Conservation (phyloP, 2,113 vertebrate genomes). For the Elephas maximus region DNA sequence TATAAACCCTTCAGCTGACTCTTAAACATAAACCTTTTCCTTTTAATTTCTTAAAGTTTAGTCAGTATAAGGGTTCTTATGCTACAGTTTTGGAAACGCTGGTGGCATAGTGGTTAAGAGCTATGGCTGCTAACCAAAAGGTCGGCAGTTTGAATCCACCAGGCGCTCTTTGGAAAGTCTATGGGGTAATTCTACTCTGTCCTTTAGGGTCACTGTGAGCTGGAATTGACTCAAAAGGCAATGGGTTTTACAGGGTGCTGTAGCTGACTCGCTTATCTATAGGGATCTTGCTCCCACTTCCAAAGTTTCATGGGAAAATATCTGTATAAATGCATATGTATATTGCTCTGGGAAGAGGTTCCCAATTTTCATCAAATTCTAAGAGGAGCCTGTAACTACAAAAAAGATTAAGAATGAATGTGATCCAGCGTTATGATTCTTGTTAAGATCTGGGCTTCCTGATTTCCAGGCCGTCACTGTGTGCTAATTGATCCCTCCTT, state of each 20-base stretch:
- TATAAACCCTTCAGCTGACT: not conserved
- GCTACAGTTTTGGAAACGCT: no score
- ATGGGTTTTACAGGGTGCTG: not conserved
- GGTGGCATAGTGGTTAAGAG: no score
- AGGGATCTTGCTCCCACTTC: not conserved
- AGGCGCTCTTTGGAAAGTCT: no score
- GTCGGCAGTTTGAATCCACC: no score
- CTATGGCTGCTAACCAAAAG: no score
- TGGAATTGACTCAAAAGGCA: no score
- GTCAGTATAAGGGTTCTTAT: not conserved
- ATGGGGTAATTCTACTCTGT: no score
- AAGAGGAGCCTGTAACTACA: not conserved
- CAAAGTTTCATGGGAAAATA: not conserved
- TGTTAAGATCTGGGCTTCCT: not conserved
- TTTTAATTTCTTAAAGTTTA: slow-evolving; percentile 26
- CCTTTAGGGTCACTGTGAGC: no score
- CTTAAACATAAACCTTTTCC: slow-evolving; percentile 6
- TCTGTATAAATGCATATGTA: not conserved
- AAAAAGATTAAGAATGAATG: not conserved
- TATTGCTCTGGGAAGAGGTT: not conserved
- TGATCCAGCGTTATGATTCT: not conserved
- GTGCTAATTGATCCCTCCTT: not conserved
- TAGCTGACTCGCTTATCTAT: not conserved
- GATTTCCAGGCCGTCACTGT: slow-evolving; percentile 14
- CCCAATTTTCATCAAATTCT: not conserved